Evolutionary conservation across 1,140 invertebrate genomes (phyloP), one percentile per base, ranked within the genome.

Genomic region (Eupeodes corollae): DNA sequence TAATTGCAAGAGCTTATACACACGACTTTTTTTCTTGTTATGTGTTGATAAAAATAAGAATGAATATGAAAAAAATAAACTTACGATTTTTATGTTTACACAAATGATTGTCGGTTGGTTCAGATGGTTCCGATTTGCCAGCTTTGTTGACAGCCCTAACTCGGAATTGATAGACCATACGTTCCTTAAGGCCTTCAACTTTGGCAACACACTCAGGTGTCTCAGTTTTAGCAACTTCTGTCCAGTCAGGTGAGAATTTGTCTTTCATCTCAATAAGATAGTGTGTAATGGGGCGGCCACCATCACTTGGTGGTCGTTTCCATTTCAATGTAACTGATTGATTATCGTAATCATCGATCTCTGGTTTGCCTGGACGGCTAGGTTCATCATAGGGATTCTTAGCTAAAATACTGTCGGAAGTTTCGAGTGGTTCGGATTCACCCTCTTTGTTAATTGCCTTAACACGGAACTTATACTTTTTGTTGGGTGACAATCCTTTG

Each of bases 391-490:
- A 99, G 44, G 95, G 95, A 79, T 98, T 98, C 67, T 91, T 97
- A 26, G 94, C 94, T 30, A 84, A 52, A 54, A 94, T 91, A 5
- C 84, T 73, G 56, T 91, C 88, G 11, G 84, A 83, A 21, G 91
- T 91, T 68, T 93, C 89, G 38, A 98, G 71, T 19, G 96, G 91
- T 56, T 98, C 93, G 0, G 94, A 95, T 73, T 94, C 87, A 2
- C 96, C 96, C 73, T 98, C 96, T 64, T 97, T 97, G 69, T 99
- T 99, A 30, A 95, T 87, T 30, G 96, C 96, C 57, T 92, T 94
- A 1, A 99, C 95, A 39, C 96, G 78, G 75, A 99, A 96, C 71
- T 98, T 96, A 70, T 99, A 99, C 58, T 91, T 93, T 70, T 98
- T 97, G 56, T 95, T 95, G 1, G 92, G 91, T 11, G 91, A 92